Base-by-base conservation (phyloP, 2,888 invertebrate genomes). In the Drosophila borborema region DNA sequence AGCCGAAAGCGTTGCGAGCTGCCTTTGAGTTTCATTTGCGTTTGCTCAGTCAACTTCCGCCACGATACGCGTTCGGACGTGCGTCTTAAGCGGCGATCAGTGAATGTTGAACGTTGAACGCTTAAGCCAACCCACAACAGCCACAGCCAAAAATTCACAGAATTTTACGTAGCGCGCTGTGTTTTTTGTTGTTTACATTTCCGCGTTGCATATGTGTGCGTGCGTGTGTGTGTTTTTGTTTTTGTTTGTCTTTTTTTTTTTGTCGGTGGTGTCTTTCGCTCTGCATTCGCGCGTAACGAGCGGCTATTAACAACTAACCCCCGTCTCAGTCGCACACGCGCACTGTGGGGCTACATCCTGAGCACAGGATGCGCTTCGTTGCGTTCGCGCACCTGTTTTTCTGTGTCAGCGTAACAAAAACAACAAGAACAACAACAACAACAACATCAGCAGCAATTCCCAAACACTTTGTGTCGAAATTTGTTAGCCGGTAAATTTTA, bases 21-120 rank as follows among this genome's bases (percentile, higher is more conserved):
- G 64, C 54, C 55, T 77, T 69, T 41, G 41, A 7, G 41, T 41
- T 80, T 49, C 73, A 59, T 80, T 72, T 61, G 70, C 70, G 74
- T 71, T 82, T 79, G 86, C 80, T 92, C 85, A 92, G 92, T 92
- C 91, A 82, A 92, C 88, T 92, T 92, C 89, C 86, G 91, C 82
- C 88, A 90, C 91, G 91, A 91, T 90, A 90, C 82, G 89, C 89
- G 91, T 81, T 87, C 89, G 91, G 92, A 91, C 92, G 91, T 86
- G 83, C 71, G 82, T 69, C 72, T 80, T 68, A 60, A 72, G 46
- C 61, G 34, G 20, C 61, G 67, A 70, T 74, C 71, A 73, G 20
- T 10, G 12, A 12, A 51, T 34, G 40, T n/a, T 38, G 7, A 48
- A 28, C 28, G 28, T 28, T 10, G 14, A 12, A 51, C 51, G 40